Conservation (phyloP, 1,140 invertebrate genomes). For the Drosophila sechellia region DNA sequence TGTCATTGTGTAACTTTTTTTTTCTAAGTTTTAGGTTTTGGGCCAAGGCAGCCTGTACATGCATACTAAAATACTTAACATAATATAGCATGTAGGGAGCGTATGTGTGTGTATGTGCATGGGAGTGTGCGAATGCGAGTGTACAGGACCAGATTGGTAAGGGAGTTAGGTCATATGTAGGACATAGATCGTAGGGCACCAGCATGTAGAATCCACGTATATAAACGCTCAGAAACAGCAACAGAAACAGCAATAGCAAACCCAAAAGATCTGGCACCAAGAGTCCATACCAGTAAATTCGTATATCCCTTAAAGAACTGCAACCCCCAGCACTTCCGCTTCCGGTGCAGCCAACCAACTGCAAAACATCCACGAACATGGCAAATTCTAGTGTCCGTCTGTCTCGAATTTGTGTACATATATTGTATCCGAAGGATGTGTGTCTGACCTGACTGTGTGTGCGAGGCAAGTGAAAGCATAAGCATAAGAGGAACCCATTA, state of each 20-base stretch:
- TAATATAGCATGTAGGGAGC: constrained; percentile 8
- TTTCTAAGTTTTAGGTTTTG: constrained; percentile 46
- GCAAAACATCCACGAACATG: constrained; percentile 1
- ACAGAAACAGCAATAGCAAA: constrained; percentile 10
- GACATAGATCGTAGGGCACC: constrained; percentile 14
- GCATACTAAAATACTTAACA: constrained; percentile 40
- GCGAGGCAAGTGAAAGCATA: not conserved
- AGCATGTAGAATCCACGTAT: constrained; percentile 13
- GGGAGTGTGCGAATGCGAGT: constrained; percentile 11
- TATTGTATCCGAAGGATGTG: constrained; percentile 1
- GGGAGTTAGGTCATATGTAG: constrained; percentile 15
- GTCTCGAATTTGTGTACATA: not conserved
- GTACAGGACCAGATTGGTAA: constrained; percentile 13
- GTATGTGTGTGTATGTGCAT: not conserved
- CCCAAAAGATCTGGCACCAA: constrained; percentile 2
- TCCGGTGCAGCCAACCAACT: constrained; percentile 12
- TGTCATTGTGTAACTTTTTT: constrained; percentile 43
- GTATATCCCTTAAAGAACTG: constrained; percentile 1
- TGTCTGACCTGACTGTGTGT: constrained; percentile 26
- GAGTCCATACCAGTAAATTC: not conserved
- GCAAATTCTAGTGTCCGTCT: constrained; percentile 22
- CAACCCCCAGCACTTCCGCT: constrained; percentile 16
- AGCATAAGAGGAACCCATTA: constrained; percentile 3
- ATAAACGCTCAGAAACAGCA: constrained; percentile 19
- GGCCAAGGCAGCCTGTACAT: constrained; percentile 41